Percentiles rank a stretch among this genome's conserved stretches.
Conservation (phyloP, 2,797 vertebrate genomes). For the Vultur gryphus region DNA sequence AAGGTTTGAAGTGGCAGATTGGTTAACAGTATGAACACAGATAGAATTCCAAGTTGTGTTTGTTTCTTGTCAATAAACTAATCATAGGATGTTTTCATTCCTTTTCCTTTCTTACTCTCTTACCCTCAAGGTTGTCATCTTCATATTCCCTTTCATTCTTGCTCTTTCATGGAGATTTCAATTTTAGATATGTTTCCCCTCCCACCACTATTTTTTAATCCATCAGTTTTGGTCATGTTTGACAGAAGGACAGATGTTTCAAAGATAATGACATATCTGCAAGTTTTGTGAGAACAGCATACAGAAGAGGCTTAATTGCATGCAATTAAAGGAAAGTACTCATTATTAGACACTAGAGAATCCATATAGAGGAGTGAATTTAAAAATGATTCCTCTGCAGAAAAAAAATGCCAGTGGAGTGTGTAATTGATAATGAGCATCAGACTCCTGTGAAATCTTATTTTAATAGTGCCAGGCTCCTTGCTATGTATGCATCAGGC, state of each 20-base stretch:
- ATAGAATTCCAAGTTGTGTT: neutral
- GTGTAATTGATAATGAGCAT: neutral
- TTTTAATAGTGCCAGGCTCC: neutral
- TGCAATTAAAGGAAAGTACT: slow-evolving; percentile 43
- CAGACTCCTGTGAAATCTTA: neutral
- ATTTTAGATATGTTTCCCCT: neutral
- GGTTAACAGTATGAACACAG: neutral
- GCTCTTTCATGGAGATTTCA: neutral
- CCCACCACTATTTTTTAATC: neutral
- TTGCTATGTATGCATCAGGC: neutral
- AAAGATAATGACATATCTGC: neutral
- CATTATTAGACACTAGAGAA: slow-evolving; percentile 50
- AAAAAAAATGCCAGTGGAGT: neutral
- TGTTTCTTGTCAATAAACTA: neutral
- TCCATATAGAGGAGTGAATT: slow-evolving; percentile 15
- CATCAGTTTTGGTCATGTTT: slow-evolving; percentile 27
- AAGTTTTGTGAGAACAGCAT: slow-evolving; percentile 26
- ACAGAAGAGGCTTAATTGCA: slow-evolving; percentile 41
- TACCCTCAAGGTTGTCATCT: neutral
- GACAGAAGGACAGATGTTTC: slow-evolving; percentile 44
- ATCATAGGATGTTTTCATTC: neutral
- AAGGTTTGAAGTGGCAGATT: neutral
- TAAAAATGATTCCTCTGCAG: slow-evolving; percentile 19
- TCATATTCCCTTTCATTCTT: neutral
- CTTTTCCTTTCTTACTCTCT: neutral